Conservation (phyloP, 2,888 invertebrate genomes). For the Choristoneura rosaceana region DNA sequence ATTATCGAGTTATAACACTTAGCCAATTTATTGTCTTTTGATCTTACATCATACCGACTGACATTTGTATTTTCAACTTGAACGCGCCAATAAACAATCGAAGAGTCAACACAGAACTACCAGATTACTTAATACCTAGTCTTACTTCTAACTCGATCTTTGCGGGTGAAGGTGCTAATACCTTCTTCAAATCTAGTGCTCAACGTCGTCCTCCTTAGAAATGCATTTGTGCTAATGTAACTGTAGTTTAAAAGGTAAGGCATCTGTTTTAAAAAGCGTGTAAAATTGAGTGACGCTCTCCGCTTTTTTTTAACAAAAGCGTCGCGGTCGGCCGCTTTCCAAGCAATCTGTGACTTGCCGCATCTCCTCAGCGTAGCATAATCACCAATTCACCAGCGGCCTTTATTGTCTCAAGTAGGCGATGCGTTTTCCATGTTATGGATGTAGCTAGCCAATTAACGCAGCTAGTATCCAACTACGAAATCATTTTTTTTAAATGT, state of each 20-base stretch:
- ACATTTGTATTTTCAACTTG: not conserved
- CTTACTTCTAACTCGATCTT: not conserved
- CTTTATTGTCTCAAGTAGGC: constrained; percentile 10
- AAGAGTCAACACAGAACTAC: not conserved
- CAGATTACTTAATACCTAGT: not conserved
- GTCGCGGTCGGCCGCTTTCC: constrained; percentile 52
- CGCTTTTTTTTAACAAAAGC: constrained; percentile 54
- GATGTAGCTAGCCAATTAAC: constrained; percentile 23
- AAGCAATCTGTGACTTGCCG: constrained; percentile 13
- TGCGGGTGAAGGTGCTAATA: too few species aligned
- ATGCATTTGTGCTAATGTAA: not conserved
- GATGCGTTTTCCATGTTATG: constrained; percentile 8
- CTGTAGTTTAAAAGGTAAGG: constrained; percentile 19
- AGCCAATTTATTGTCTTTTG: not conserved
- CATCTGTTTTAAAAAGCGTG: constrained; percentile 11
- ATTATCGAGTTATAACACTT: not conserved
- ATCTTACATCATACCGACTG: not conserved
- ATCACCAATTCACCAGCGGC: constrained; percentile 17
- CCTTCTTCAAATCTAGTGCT: not conserved
- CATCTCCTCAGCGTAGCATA: constrained; percentile 17
- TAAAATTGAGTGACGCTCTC: constrained; percentile 43
- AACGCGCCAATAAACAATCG: not conserved
- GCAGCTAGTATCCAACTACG: constrained; percentile 3
- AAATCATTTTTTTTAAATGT: constrained; percentile 9
- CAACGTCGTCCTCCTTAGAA: not conserved